Evolutionary conservation across 2,797 vertebrate species (phyloP).

Genomic region (Perdix hodgsoniae): DNA sequence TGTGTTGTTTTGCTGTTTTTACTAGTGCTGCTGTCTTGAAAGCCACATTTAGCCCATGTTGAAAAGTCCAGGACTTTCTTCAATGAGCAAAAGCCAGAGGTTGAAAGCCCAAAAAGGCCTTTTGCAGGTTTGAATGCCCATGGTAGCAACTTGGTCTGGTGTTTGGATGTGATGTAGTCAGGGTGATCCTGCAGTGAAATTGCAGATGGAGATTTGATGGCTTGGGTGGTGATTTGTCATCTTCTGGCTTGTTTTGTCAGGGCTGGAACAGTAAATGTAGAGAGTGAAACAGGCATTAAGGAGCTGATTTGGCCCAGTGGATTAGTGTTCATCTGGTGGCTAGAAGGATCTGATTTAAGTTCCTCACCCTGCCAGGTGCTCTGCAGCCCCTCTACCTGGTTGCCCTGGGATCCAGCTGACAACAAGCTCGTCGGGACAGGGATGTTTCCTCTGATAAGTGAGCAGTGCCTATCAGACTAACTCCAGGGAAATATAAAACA

Average conservation of each 20-base stretch:
- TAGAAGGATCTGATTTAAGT: not conserved
- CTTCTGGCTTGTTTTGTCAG: not conserved
- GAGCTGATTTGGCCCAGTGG: not conserved
- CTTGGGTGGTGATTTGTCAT: not conserved
- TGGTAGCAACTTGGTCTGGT: rapidly evolving
- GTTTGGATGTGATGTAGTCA: not conserved
- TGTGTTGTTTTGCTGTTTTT: not conserved
- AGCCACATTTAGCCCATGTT: not conserved
- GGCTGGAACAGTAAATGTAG: not conserved
- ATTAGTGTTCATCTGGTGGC: not conserved
- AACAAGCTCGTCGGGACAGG: not conserved
- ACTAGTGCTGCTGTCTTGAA: not conserved
- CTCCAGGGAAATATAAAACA: slow-evolving; percentile 13
- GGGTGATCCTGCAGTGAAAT: not conserved
- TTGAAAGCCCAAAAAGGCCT: not conserved
- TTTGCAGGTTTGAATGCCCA: not conserved
- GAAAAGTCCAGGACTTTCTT: not conserved
- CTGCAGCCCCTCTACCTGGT: not conserved
- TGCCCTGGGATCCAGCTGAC: not conserved
- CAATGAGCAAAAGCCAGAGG: rapidly evolving
- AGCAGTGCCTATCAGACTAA: not conserved
- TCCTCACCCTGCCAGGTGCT: not conserved
- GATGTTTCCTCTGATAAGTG: not conserved
- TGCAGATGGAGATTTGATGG: not conserved
- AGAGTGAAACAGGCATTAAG: not conserved